Percentiles rank a stretch among this genome's conserved stretches.
phyloP scores from a whole-genome alignment of 2,113 vertebrate species.

The Xenotilapia flavipinnis region DNA sequence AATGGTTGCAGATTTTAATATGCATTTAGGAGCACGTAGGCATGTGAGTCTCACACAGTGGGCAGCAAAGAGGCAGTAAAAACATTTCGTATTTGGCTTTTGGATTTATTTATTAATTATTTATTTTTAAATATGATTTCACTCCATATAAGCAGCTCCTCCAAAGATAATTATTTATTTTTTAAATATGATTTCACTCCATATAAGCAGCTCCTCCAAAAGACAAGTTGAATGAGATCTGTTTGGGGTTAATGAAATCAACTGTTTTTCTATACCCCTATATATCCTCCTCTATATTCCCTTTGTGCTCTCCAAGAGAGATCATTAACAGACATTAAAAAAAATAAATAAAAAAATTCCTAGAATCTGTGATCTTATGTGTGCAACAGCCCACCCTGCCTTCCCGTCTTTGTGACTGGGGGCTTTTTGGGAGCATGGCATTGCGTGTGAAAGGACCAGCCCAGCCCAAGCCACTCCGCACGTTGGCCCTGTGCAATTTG shows the following conservation, averaged over 20 bases:
- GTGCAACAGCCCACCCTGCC: conserved; percentile 28
- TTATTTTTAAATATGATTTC: not conserved
- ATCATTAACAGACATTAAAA: conserved; percentile 45
- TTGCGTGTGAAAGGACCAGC: conserved; percentile 71
- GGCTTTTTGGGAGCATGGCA: conserved; percentile 38
- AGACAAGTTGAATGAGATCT: not conserved
- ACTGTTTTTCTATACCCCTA: not conserved
- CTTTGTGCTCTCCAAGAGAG: conserved; percentile 54
- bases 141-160: not conserved
- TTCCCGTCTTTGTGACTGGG: conserved; percentile 29
- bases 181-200: not conserved
- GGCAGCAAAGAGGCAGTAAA: not conserved
- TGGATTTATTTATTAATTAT: not conserved
- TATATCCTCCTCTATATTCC: not conserved
- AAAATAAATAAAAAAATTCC: conserved; percentile 5
- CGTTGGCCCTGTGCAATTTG: conserved; percentile 46
- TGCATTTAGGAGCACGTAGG: not conserved
- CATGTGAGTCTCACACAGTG: fast-evolving
- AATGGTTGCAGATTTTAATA: not conserved
- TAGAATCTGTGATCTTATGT: conserved; percentile 40
- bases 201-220: not conserved
- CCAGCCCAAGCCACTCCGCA: conserved; percentile 60
- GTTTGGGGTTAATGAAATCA: not conserved
- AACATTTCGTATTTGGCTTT: fast-evolving
- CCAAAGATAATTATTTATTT: not conserved